Evolutionary conservation across 1,140 invertebrate species (phyloP).

Genomic region (Drosophila eugracilis): DNA sequence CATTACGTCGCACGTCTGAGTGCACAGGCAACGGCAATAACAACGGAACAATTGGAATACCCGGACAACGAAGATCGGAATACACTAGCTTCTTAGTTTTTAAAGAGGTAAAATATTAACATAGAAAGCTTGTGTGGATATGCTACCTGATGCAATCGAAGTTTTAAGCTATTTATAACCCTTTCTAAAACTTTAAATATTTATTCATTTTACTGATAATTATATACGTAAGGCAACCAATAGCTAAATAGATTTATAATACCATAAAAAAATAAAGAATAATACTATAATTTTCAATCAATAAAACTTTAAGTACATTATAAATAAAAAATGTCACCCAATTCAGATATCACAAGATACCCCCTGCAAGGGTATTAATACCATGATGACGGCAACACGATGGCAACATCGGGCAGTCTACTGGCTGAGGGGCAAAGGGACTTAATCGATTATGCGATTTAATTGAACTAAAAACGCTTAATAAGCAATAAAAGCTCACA

Average conservation of each 20-base stretch:
- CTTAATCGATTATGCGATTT: slow-evolving; percentile 81
- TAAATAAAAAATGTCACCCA: background rate
- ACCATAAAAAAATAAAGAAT: too few species aligned
- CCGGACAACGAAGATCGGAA: background rate
- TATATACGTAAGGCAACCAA: too few species aligned
- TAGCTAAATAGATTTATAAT: too few species aligned
- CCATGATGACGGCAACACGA: slow-evolving; percentile 18
- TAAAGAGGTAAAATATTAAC: too few species aligned
- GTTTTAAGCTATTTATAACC: too few species aligned
- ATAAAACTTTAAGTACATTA: too few species aligned
- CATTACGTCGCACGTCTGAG: slow-evolving; percentile 76
- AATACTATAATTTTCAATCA: too few species aligned
- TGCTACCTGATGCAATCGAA: too few species aligned
- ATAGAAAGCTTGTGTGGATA: too few species aligned
- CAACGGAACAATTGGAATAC: slow-evolving; percentile 1
- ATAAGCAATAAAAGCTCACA: slow-evolving; percentile 78
- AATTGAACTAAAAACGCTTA: slow-evolving; percentile 83
- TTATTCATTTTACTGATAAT: too few species aligned
- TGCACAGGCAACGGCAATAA: slow-evolving; percentile 41
- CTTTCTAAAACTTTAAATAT: too few species aligned
- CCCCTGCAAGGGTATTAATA: slow-evolving; percentile 9
- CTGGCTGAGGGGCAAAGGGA: slow-evolving; percentile 32
- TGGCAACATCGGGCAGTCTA: slow-evolving; percentile 7
- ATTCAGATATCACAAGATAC: background rate
- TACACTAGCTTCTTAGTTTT: slow-evolving; percentile 14